Conservation (phyloP, 2,113 vertebrate species). For the Scalopus aquaticus region DNA sequence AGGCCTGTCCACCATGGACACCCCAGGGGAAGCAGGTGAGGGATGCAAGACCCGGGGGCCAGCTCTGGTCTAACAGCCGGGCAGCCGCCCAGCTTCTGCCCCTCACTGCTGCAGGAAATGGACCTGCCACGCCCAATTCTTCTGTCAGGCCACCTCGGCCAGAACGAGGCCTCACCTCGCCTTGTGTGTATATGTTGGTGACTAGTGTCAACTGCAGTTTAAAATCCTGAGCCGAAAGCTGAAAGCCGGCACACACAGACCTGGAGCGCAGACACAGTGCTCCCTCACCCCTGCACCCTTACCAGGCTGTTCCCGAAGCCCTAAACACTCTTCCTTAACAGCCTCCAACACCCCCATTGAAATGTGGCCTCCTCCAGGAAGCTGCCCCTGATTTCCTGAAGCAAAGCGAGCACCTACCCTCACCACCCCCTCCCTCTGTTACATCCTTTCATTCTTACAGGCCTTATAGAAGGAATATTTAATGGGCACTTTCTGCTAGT, state of each 20-base stretch:
- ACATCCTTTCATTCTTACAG: no score
- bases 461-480: background rate
- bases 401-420: background rate
- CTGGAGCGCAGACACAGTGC: rapidly evolving
- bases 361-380: background rate
- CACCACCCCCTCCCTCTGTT: no score
- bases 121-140: background rate
- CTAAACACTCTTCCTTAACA: no score
- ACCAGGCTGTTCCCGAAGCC: background rate
- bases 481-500: background rate
- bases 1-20: rapidly evolving
- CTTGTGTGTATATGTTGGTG: rapidly evolving
- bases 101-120: rapidly evolving
- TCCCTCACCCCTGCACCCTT: background rate
- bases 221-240: background rate
- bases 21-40: background rate
- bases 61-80: background rate
- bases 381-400: background rate
- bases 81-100: rapidly evolving
- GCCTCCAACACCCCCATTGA: background rate
- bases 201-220: no score
- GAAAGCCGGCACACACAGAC: background rate
- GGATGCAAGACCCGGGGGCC: rapidly evolving
- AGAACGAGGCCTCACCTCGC: background rate
- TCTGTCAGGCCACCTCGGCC: background rate